Base-by-base conservation (phyloP, 2,113 vertebrate species). In the Alethe castanea region DNA sequence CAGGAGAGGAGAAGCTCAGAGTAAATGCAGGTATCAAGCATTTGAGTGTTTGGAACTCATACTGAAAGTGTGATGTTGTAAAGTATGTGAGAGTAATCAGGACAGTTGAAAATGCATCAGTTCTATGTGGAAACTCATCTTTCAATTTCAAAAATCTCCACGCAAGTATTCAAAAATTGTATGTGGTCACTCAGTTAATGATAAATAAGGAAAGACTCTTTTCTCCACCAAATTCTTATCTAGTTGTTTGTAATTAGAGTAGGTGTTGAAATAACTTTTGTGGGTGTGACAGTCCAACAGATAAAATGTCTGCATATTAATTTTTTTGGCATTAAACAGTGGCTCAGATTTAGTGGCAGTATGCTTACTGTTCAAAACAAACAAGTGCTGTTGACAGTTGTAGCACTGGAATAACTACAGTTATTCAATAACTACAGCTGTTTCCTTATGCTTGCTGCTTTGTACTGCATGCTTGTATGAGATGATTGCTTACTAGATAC, bases 1-100 rank as follows among this genome's bases (percentile, higher is more conserved):
- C 95, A 92, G 61, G 94, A 95, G 93, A 98, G 72, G 44, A 98
- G 96, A 8, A 86, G 65, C 45, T 97, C 97, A 0, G 97, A 98
- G 81, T 98, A 97, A 96, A 97, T 97, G 98, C 76, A 93, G 90
- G 95, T 96, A 90, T 54, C 25, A 26, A 23, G 54, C 13, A 4
- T 11, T 19, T 23, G n/a, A 36, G 36, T 1, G 0, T 19, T 31
- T 42, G 65, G 19, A 62, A 29, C 36, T 85, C 5, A 0, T 31
- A 6, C 1, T 61, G 42, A 26, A 67, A 64, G 67, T 20, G 11
- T 31, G 28, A 14, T 14, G 15, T 64, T 85, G 18, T 20, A 24
- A 80, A 86, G 23, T 53, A 29, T 5, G 16, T 29, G 17, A 53
- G 38, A 31, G 19, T 61, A 65, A 54, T 53, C 11, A 4, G 50